Evolutionary conservation across 2,888 invertebrate species (phyloP).

Genomic region (Phyto melanocephala): DNA sequence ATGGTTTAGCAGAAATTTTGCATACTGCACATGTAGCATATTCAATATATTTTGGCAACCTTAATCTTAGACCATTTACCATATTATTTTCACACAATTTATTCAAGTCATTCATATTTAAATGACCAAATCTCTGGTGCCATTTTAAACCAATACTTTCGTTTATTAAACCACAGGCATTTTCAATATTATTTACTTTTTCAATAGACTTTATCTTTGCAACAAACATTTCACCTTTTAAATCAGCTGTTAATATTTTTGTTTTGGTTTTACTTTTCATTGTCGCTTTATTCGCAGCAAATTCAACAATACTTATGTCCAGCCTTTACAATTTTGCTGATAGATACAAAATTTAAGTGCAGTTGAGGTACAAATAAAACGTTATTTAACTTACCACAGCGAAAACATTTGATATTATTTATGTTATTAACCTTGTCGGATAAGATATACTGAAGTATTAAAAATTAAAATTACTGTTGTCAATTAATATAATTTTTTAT

Average conservation of each 20-base stretch:
- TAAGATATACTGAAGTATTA: too few relatives aligned
- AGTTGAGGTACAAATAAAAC: background rate
- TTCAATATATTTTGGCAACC: background rate
- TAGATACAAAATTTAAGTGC: slow-evolving; percentile 30
- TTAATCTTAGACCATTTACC: background rate
- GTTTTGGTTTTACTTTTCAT: background rate
- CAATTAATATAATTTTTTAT: too few relatives aligned
- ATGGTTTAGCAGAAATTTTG: slow-evolving; percentile 39
- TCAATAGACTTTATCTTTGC: slow-evolving; percentile 1
- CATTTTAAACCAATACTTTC: slow-evolving; percentile 1
- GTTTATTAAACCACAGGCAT: background rate
- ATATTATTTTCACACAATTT: slow-evolving; percentile 11
- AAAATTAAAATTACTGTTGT: too few relatives aligned
- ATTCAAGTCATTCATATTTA: slow-evolving; percentile 1
- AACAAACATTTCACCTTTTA: slow-evolving; percentile 19
- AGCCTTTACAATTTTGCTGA: slow-evolving; percentile 28
- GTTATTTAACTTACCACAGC: too few relatives aligned
- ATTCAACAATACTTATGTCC: slow-evolving; percentile 14
- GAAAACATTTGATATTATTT: too few relatives aligned
- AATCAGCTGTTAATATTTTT: slow-evolving; percentile 16
- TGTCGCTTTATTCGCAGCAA: background rate
- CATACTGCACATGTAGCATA: slow-evolving; percentile 40
- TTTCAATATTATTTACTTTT: background rate
- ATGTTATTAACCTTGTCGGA: too few relatives aligned
- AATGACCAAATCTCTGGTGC: slow-evolving; percentile 17